Percentiles rank a stretch among this genome's conserved stretches.
Evolutionary conservation across 1,140 invertebrate species (phyloP).

Genomic region (Drosophila grimshawi): DNA sequence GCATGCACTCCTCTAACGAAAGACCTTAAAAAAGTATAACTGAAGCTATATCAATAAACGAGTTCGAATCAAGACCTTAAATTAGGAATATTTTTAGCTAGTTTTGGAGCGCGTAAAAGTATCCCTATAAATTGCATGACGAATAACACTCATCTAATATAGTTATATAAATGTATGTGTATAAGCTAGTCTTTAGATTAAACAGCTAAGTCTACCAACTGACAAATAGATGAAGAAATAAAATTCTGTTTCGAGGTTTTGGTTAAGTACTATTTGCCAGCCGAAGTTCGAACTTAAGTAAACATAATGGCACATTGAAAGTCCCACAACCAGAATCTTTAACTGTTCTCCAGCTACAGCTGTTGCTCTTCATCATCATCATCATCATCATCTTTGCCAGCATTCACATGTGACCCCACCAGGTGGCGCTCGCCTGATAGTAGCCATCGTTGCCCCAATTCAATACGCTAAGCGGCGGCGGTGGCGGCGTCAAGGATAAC

Average conservation of each 20-base stretch:
- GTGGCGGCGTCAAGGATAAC: slow-evolving; percentile 61
- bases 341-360: slow-evolving; percentile 6
- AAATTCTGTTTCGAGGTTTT: background rate
- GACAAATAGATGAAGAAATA: background rate
- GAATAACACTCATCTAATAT: slow-evolving; percentile 15
- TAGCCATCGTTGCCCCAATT: slow-evolving; percentile 71
- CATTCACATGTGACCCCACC: slow-evolving; percentile 72
- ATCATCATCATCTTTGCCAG: background rate
- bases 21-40: too few relatives aligned
- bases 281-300: slow-evolving; percentile 54
- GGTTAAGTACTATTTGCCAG: slow-evolving; percentile 4
- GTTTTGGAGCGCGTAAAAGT: background rate
- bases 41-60: background rate
- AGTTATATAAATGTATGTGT: slow-evolving; percentile 1
- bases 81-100: background rate
- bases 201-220: slow-evolving; percentile 1
- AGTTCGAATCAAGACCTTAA: background rate
- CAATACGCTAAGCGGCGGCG: slow-evolving; percentile 65
- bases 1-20: background rate
- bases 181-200: slow-evolving; percentile 28
- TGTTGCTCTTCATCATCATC: background rate
- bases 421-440: slow-evolving; percentile 66
- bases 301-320: slow-evolving; percentile 79
- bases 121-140: background rate
- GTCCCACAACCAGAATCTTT: slow-evolving; percentile 68